Conservation (phyloP, 2,797 vertebrate species). For the Darevskia mixta region DNA sequence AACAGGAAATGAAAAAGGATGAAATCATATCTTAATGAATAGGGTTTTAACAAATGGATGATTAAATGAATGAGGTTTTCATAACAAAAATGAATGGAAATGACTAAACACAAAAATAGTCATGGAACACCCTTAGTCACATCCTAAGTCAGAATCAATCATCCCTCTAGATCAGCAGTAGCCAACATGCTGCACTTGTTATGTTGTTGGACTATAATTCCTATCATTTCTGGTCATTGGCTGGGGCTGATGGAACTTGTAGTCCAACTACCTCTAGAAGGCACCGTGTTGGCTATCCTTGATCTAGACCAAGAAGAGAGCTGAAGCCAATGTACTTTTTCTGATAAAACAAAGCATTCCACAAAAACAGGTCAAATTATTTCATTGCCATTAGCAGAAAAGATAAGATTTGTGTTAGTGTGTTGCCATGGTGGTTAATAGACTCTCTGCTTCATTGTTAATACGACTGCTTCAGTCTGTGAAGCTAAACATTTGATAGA, state of each 20-base stretch:
- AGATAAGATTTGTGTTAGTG: not conserved
- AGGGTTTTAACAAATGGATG: not conserved
- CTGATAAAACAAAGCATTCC: not conserved
- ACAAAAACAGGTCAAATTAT: not conserved
- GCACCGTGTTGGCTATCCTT: not conserved
- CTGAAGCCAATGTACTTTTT: not conserved
- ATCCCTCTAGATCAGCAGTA: not conserved
- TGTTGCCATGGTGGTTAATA: constrained; percentile 5
- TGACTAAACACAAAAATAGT: not conserved
- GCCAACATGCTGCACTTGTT: not conserved
- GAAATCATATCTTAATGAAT: not conserved
- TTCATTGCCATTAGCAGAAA: not conserved
- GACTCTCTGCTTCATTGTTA: not conserved
- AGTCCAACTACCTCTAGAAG: not conserved
- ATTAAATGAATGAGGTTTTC: not conserved
- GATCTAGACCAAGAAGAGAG: not conserved
- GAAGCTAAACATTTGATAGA: constrained; percentile 35
- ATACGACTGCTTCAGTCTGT: not conserved
- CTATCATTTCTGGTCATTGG: too few species aligned
- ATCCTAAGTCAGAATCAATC: not conserved
- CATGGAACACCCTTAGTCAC: not conserved
- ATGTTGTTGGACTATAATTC: not conserved
- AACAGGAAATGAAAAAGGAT: not conserved
- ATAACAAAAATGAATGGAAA: not conserved
- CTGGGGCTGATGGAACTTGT: too few species aligned